Percentiles rank a stretch among this genome's conserved stretches.
Evolutionary conservation across 1,140 invertebrate species (phyloP).

Genomic region (Pemphigus obesinymphae): DNA sequence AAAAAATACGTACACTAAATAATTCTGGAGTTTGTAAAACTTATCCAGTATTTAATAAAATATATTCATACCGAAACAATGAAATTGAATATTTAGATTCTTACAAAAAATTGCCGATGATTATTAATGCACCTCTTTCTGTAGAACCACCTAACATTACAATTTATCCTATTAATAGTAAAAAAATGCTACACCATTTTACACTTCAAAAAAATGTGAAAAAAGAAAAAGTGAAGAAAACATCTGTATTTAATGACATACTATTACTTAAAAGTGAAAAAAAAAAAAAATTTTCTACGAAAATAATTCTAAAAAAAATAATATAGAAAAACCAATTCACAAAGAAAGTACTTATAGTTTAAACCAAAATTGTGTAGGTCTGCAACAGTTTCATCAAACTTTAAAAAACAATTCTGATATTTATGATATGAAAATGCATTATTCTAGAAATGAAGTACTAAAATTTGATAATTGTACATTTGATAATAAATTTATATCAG

Average conservation of each 20-base stretch:
- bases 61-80: too few species aligned
- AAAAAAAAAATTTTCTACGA: too few species aligned
- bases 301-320: too few species aligned
- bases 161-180: background rate
- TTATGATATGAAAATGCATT: background rate
- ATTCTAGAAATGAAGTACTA: too few species aligned
- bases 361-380: background rate
- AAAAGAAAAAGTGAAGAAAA: background rate
- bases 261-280: background rate
- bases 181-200: background rate
- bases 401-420: background rate
- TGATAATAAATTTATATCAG: too few species aligned
- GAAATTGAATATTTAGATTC: too few species aligned
- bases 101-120: too few species aligned
- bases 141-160: background rate
- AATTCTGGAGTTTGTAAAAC: too few species aligned
- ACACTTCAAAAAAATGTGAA: background rate
- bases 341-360: background rate
- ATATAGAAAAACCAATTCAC: background rate
- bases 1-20: too few species aligned
- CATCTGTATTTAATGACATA: background rate
- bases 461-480: too few species aligned
- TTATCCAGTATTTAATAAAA: too few species aligned
- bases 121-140: too few species aligned
- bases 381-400: background rate